phyloP scores from a whole-genome alignment of 2,797 vertebrate genomes.

The Halcyon smyrnensis region DNA sequence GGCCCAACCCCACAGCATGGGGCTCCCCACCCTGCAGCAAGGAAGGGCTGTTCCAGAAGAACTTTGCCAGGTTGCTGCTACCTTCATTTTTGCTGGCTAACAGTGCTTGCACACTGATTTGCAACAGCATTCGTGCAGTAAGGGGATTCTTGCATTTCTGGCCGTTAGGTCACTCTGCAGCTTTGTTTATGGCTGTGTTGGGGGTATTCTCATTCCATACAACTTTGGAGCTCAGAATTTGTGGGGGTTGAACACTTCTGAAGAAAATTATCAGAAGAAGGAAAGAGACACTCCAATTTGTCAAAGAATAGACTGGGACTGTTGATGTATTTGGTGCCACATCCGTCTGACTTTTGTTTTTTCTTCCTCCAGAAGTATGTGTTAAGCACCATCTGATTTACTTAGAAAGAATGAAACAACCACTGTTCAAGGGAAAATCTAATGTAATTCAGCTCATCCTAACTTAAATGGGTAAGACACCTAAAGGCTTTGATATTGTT shows the following conservation, averaged over 20 bases:
- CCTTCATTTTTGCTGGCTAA: neutral
- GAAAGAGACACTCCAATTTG: neutral
- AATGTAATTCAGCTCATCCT: neutral
- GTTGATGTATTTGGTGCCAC: slow-evolving; percentile 17
- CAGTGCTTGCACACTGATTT: neutral
- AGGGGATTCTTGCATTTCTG: neutral
- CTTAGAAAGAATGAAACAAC: neutral
- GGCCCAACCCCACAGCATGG: neutral
- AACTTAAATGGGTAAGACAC: neutral
- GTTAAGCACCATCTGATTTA: slow-evolving; percentile 18
- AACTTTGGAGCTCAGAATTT: neutral
- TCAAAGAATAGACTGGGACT: slow-evolving; percentile 8
- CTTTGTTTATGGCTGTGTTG: neutral
- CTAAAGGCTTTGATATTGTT: slow-evolving; percentile 21
- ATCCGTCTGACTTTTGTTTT: slow-evolving; percentile 36
- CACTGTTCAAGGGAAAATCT: slow-evolving; percentile 8
- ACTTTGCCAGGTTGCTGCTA: neutral
- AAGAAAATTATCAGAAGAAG: slow-evolving; percentile 21
- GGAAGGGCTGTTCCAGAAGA: neutral
- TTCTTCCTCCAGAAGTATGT: neutral
- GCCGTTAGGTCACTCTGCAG: neutral
- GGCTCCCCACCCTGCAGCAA: neutral
- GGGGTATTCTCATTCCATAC: neutral
- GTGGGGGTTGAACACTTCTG: neutral
- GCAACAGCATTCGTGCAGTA: neutral